These are phyloP conservation scores for Serilophus lunatus DNA, from an alignment of 2,113 vertebrate genomes.

Conservation along the genomic window DNA sequence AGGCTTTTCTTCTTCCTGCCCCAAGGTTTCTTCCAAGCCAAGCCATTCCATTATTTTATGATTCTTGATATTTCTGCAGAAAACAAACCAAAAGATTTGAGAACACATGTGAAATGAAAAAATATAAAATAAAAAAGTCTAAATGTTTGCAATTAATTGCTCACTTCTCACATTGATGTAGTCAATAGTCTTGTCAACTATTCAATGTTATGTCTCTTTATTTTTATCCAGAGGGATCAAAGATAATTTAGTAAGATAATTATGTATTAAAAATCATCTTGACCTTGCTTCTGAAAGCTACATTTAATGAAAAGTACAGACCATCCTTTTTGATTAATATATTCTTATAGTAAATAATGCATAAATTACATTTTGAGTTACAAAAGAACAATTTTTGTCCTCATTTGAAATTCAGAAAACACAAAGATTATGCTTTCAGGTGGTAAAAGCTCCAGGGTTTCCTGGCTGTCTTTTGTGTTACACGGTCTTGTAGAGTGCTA, in stretches of 20 bases:
- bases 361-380: constrained; percentile 58
- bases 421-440: constrained; percentile 66
- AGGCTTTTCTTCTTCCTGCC: background rate
- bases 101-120: background rate
- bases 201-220: background rate
- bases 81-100: background rate
- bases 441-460: constrained; percentile 67
- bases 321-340: constrained; percentile 20
- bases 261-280: constrained; percentile 4
- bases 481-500: constrained; percentile 56
- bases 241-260: constrained; percentile 13
- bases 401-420: constrained; percentile 71
- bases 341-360: constrained; percentile 60
- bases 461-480: constrained; percentile 61
- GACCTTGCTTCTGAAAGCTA: constrained; percentile 1
- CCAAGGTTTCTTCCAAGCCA: background rate
- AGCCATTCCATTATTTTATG: background rate
- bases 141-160: background rate
- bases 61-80: background rate
- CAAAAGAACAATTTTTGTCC: constrained; percentile 49
- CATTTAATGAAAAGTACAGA: constrained; percentile 28
- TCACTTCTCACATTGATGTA: background rate
- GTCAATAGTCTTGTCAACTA: background rate
- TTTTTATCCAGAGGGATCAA: constrained; percentile 2
- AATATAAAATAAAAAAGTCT: background rate